Percentiles rank a stretch among this genome's conserved stretches.
phyloP scores from a whole-genome alignment of 1,140 invertebrate species.

The Aphis gossypii region DNA sequence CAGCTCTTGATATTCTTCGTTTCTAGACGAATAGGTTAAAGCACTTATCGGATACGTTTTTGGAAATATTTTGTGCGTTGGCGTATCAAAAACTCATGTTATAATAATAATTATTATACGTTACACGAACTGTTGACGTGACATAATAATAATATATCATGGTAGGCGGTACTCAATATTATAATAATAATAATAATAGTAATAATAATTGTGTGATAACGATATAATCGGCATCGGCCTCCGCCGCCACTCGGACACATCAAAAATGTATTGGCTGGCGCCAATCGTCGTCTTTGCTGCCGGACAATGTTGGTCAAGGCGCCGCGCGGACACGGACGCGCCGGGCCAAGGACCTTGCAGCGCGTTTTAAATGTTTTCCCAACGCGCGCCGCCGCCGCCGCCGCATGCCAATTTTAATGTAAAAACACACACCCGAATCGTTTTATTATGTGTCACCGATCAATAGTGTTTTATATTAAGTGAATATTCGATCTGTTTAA shows the following conservation, averaged over 20 bases:
- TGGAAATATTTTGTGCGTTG: not conserved
- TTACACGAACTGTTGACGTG: slow-evolving; percentile 25
- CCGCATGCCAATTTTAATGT: slow-evolving; percentile 39
- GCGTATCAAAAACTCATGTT: not conserved
- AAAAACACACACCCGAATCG: slow-evolving; percentile 54
- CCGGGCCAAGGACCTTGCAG: slow-evolving; percentile 49
- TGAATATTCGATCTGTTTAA: slow-evolving; percentile 1
- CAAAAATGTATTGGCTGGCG: slow-evolving; percentile 53
- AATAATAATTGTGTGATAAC: slow-evolving; percentile 45
- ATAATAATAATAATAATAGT: slow-evolving; percentile 37
- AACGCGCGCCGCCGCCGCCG: slow-evolving; percentile 8
- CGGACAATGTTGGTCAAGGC: slow-evolving; percentile 58
- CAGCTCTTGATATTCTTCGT: not conserved
- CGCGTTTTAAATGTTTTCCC: slow-evolving; percentile 49
- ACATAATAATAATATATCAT: not conserved
- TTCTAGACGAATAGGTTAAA: too few species aligned
- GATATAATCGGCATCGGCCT: slow-evolving; percentile 38
- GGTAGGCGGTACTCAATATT: slow-evolving; percentile 1
- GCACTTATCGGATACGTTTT: not conserved
- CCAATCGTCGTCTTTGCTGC: slow-evolving; percentile 49
- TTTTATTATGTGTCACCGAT: slow-evolving; percentile 51
- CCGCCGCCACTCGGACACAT: slow-evolving; percentile 52
- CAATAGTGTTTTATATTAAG: not conserved
- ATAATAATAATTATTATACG: not conserved
- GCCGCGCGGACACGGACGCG: slow-evolving; percentile 47